Evolutionary conservation across 2,888 invertebrate species (phyloP), one percentile per base, ranked within the genome.

Genomic region (Strigamia crassipes): DNA sequence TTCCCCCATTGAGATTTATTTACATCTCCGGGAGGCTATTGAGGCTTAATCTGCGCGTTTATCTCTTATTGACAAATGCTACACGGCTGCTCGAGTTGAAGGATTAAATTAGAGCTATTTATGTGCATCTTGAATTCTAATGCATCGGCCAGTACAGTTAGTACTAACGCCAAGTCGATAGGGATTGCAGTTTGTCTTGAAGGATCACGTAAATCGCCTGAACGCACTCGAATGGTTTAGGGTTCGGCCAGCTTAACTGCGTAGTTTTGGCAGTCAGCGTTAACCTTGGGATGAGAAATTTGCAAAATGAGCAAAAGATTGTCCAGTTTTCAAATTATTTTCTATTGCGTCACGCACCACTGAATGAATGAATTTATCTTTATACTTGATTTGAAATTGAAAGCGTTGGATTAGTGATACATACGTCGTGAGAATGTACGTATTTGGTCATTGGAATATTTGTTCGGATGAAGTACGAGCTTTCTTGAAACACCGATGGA

Each of bases 181-280:
- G 31, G 27, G 15, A 73, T 31, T 73, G 23, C 73, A 73, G 73
- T 27, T 73, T n/a, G 73, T 56, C 73, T 73, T 15, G 31, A 73
- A 73, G 73, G 73, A 73, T 73, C 23, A 73, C 12, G 73, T 73
- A 73, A 73, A 73, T 73, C 73, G 66, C 66, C 66, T 66, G 23
- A 66, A 6, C 66, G 66, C 66, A 66, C 66, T 23, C 8, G 23
- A 66, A 66, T 27, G 73, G n/a, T 31, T 31, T 31, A 73, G 15
- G 73, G 13, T 31, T 56, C n/a, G 4, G n/a, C 23, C 56, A 27
- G 73, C 73, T 73, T 73, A 27, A n/a, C 73, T 15, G 12, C 31
- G 27, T 31, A 73, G 31, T 73, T 73, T 73, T 0, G 73, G 27
- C 73, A 27, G 73, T 73, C 73, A 73, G 13, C 73, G 27, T 73